Evolutionary conservation across 2,888 invertebrate genomes (phyloP).

Genomic region (Phengaris arion): DNA sequence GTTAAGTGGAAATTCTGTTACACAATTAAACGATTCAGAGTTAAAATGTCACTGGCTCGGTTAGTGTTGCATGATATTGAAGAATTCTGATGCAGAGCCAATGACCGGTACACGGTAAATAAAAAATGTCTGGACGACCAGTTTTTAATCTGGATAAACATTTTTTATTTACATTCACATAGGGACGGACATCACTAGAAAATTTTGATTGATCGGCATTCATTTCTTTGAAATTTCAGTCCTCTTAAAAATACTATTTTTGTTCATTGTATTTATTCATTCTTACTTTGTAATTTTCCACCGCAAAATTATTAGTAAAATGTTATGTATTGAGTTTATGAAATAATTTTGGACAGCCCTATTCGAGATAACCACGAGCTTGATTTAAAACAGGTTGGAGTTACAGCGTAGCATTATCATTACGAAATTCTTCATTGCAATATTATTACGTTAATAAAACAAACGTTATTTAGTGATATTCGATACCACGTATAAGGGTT

Average conservation of each 20-base stretch:
- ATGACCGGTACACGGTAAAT: constrained; percentile 27
- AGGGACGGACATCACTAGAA: constrained; percentile 6
- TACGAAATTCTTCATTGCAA: constrained; percentile 30
- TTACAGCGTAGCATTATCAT: constrained; percentile 25
- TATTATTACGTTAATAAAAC: constrained; percentile 28
- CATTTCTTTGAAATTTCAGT: background rate
- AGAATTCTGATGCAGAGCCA: constrained; percentile 28
- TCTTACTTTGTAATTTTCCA: background rate
- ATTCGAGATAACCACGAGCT: constrained; percentile 13
- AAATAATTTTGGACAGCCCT: constrained; percentile 16
- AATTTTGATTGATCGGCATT: background rate
- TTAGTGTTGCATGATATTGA: constrained; percentile 27
- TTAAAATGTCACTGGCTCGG: constrained; percentile 14
- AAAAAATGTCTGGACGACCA: constrained; percentile 28
- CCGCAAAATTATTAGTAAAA: background rate
- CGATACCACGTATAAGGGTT: constrained; percentile 27
- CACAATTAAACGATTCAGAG: constrained; percentile 20
- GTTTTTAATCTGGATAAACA: constrained; percentile 26
- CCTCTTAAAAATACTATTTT: background rate
- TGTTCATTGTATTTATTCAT: background rate
- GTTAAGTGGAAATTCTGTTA: constrained; percentile 23
- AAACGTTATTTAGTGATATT: constrained; percentile 29
- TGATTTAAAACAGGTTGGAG: constrained; percentile 18
- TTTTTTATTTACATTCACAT: constrained; percentile 22
- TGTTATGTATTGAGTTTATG: background rate